Evolutionary conservation across 2,113 vertebrate genomes (phyloP), one percentile per base, ranked within the genome.

Genomic region (Nesoenas mayeri): DNA sequence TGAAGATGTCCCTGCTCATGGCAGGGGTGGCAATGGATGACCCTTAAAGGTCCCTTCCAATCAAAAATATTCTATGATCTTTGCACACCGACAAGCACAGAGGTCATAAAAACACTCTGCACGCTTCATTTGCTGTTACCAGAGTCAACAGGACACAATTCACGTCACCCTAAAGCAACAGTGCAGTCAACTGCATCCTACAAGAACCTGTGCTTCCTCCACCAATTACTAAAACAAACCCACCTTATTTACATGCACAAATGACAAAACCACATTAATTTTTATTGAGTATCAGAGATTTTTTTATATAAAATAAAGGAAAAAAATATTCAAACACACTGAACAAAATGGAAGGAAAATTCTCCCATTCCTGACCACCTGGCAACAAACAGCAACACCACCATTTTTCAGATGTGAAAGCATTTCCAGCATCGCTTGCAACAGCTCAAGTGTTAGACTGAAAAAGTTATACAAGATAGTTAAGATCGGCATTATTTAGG

Each of bases 191-290:
- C 28, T 9, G 15, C 31, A 71, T 26, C 51, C 56, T 18, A 20
- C 28, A 22, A 62, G n/a, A 1, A 2, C 8, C 51, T 5, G 24
- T 0, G 0, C 9, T 38, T 36, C n/a, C 36, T 70, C 32, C 40
- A 34, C 12, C 50, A 29, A 11, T 12, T 57, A 58, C 20, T 40
- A 54, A 61, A 38, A 51, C 17, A 79, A 86, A 78, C 0, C 1
- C 28, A 34, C 9, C 40, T 82, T 38, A 38, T 57, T 47, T 47
- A 36, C 22, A 26, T 6, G 19, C 8, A 42, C 28, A 61, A 20
- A 7, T 2, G 26, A 31, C 24, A 91, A 83, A 61, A 16, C 10
- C 26, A 22, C 2, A 2, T 25, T 47, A 6, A 25, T 19, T 67
- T 14, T 58, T 34, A 58, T 17, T 26, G 17, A 70, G 6, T 19